These are phyloP conservation scores for Tromatobia lineatoria DNA, from an alignment of 2,888 invertebrate genomes.

Conservation along the genomic window DNA sequence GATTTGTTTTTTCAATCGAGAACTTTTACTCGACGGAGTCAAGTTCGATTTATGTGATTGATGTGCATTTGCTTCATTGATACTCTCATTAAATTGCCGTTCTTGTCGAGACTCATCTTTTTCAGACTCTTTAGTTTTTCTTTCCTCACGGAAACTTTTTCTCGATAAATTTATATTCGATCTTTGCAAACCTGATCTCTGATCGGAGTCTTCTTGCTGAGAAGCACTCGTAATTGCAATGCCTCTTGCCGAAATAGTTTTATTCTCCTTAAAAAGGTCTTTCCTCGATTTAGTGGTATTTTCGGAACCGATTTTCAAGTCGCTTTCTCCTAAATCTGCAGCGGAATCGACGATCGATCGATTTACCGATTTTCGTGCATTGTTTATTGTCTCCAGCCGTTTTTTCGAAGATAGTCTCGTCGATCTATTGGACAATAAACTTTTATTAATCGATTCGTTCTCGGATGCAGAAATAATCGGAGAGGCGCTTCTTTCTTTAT, in stretches of 20 bases:
- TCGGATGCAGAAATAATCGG: slow-evolving; percentile 43
- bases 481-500: slow-evolving; percentile 59
- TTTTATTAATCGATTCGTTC: slow-evolving; percentile 19
- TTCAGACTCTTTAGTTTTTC: not conserved
- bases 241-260: not conserved
- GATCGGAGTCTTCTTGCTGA: slow-evolving; percentile 1
- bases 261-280: not conserved
- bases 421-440: not conserved
- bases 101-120: not conserved
- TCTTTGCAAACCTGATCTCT: slow-evolving; percentile 9
- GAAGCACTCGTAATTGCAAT: not conserved
- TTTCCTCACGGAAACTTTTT: not conserved
- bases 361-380: not conserved
- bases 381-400: not conserved
- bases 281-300: not conserved
- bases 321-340: not conserved
- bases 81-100: not conserved
- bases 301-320: not conserved
- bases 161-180: not conserved
- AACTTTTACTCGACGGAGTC: not conserved
- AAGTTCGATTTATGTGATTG: not conserved
- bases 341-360: not conserved
- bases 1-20: not conserved
- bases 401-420: slow-evolving; percentile 3
- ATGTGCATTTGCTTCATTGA: not conserved